Percentiles rank a stretch among this genome's conserved stretches.
These are phyloP conservation scores for Kryphioiulus occultus DNA, from an alignment of 2,888 invertebrate genomes.

Conservation along the genomic window DNA sequence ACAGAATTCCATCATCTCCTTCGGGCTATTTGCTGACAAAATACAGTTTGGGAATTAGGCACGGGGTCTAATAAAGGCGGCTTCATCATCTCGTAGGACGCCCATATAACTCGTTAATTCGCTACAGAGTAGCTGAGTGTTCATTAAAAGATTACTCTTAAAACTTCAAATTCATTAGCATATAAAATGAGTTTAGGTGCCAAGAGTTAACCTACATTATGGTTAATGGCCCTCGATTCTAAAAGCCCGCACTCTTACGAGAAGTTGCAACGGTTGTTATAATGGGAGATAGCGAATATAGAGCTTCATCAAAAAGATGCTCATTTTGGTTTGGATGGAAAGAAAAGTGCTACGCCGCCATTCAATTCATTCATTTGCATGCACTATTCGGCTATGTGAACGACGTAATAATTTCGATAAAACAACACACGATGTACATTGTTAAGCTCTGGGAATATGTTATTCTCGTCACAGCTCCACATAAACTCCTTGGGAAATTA, in stretches of 20 bases:
- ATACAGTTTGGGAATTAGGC: background rate
- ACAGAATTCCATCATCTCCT: too few relatives aligned
- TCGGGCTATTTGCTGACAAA: too few relatives aligned
- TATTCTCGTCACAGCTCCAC: background rate
- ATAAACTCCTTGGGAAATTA: background rate
- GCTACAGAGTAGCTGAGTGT: background rate
- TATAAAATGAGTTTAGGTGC: background rate
- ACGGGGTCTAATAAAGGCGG: background rate
- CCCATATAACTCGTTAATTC: background rate
- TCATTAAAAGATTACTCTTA: background rate
- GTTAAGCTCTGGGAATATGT: background rate
- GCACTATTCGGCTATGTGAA: too few relatives aligned
- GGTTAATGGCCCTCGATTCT: background rate
- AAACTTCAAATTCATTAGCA: background rate
- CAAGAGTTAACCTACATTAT: background rate
- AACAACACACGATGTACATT: background rate
- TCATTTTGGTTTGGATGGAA: background rate
- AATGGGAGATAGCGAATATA: background rate
- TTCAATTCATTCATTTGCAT: too few relatives aligned
- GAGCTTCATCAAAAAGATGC: background rate
- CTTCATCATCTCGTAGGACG: background rate
- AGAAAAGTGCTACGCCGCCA: background rate
- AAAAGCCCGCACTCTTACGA: background rate
- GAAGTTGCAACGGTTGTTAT: background rate
- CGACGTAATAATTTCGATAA: background rate